Base-by-base conservation (phyloP, 2,888 invertebrate genomes). In the Podotricha telesiphe region DNA sequence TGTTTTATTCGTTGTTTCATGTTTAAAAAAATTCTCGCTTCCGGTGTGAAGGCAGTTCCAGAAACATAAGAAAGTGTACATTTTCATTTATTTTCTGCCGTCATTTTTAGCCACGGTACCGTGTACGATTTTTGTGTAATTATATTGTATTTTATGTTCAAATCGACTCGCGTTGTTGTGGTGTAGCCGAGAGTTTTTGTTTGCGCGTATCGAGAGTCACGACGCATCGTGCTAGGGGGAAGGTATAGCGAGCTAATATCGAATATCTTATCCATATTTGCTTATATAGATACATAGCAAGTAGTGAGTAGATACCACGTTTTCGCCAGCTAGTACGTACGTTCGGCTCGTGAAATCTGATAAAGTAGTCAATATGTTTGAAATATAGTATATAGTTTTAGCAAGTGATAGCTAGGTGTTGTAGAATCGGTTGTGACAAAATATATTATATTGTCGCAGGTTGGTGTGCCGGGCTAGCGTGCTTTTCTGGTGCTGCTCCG, bases 1-100 rank as follows among this genome's bases (percentile, higher is more conserved):
- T 82, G 83, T 81, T 75, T 82, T 82, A 80, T 79, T 83, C 74
- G 77, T 78, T 80, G 80, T 80, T 81, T 84, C 81, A 77, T 82
- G 81, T 85, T 86, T 83, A 82, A 88, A 91, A 88, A 88, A 87
- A 81, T 83, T 77, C 73, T 82, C 80, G 82, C 84, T 90, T 93
- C 93, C 93, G 92, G 93, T 91, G 85, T 91, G 93, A 92, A 90
- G 79, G 77, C 85, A 89, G 91, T 87, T 87, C 84, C 81, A 87
- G 87, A 91, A 91, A 91, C 91, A 88, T 88, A 88, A 86, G 88
- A 92, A 91, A 92, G 92, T 91, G 87, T 83, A 80, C 80, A 85
- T 86, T 89, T 91, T 91, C 90, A 89, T 91, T 91, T 92, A 92
- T 92, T 92, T 93, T 93, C 89, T 88, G 87, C 89, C 89, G 89